Conservation (phyloP, 2,888 invertebrate species). For the Lypha dubia region DNA sequence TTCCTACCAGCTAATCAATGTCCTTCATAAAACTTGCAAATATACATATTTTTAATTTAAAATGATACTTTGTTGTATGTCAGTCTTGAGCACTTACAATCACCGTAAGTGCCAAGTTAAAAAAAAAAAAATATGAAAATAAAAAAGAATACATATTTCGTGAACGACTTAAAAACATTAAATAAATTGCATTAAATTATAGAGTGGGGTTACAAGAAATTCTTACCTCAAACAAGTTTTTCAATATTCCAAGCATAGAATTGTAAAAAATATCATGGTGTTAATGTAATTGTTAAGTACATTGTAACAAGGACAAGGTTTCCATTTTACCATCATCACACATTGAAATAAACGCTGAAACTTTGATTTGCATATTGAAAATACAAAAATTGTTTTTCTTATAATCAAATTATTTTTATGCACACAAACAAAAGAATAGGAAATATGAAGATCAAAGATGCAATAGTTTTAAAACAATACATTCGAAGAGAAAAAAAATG, state of each 20-base stretch:
- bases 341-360: not conserved
- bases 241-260: not conserved
- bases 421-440: not conserved
- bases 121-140: too few species aligned
- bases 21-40: not conserved
- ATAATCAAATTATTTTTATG: not conserved
- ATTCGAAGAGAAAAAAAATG: not conserved
- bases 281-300: conserved; percentile 6
- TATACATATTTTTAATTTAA: not conserved
- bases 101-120: conserved; percentile 4
- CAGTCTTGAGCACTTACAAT: conserved; percentile 22
- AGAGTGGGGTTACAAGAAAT: not conserved
- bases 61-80: conserved; percentile 20
- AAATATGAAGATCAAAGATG: not conserved
- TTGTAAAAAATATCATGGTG: not conserved
- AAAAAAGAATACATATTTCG: conserved; percentile 9
- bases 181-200: conserved; percentile 56
- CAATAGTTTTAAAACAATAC: not conserved
- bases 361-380: not conserved
- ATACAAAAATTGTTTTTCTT: not conserved
- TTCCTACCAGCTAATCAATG: not conserved
- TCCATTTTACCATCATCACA: too few species aligned
- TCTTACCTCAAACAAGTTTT: not conserved
- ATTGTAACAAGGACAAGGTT: conserved; percentile 4
- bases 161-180: conserved; percentile 35